These are phyloP conservation scores for Dasyprocta punctata DNA, from an alignment of 2,113 vertebrate genomes.

Conservation along the genomic window DNA sequence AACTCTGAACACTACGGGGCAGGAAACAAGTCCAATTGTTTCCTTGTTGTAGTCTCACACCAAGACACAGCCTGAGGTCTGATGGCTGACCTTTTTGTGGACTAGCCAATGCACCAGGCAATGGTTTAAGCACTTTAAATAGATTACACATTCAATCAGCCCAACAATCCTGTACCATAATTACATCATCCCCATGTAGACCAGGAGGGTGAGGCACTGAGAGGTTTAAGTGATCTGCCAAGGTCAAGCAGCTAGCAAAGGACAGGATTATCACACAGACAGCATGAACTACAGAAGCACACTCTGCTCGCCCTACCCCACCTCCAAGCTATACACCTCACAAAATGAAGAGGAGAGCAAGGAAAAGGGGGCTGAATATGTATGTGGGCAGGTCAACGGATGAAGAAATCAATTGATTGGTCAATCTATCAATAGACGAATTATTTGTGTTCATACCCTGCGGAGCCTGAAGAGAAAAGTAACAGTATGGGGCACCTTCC, in stretches of 20 bases:
- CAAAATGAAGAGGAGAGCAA: background rate
- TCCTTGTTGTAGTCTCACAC: background rate
- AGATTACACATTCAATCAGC: conserved; percentile 40
- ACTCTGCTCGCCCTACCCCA: background rate
- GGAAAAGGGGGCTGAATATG: background rate
- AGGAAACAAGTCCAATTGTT: background rate
- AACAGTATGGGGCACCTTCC: background rate
- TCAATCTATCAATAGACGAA: background rate
- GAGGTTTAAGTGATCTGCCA: background rate
- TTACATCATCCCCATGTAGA: background rate
- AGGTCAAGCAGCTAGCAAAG: background rate
- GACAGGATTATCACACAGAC: background rate
- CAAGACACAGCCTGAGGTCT: background rate
- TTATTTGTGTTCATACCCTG: background rate
- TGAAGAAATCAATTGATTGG: background rate
- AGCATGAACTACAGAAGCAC: background rate
- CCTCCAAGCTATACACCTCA: background rate
- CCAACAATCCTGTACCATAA: background rate
- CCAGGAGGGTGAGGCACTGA: background rate
- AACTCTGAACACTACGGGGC: background rate
- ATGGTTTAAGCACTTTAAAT: conserved; percentile 28
- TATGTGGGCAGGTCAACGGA: background rate
- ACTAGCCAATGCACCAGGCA: background rate
- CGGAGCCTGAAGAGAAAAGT: background rate
- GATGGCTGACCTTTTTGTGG: conserved; percentile 23